These are phyloP conservation scores for Pheosia gnoma DNA, from an alignment of 2,888 invertebrate species.

Conservation along the genomic window DNA sequence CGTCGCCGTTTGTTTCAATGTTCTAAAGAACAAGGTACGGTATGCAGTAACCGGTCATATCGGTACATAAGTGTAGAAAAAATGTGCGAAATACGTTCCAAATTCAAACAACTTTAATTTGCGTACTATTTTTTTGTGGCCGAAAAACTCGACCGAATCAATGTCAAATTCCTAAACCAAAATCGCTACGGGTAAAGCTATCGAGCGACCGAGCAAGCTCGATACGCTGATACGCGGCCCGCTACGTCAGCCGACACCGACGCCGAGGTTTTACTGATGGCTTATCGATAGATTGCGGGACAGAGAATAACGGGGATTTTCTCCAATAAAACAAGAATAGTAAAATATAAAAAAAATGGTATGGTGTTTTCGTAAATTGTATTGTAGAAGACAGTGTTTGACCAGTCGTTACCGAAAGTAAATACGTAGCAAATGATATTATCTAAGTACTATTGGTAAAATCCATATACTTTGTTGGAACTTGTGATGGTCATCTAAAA, in stretches of 20 bases:
- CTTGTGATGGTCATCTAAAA: not conserved
- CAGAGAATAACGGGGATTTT: not conserved
- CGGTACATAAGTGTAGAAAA: too few species aligned
- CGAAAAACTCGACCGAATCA: not conserved
- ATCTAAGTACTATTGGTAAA: too few species aligned
- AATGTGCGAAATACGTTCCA: not conserved
- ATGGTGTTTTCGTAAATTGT: not conserved
- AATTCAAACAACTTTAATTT: not conserved
- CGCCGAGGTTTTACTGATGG: not conserved
- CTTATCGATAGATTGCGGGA: not conserved
- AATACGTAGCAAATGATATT: too few species aligned
- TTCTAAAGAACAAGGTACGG: too few species aligned
- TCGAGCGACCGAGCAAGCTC: not conserved
- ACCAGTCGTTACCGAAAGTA: too few species aligned
- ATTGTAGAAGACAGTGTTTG: too few species aligned
- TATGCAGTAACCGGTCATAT: too few species aligned
- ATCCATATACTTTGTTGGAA: too few species aligned
- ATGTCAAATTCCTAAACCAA: not conserved
- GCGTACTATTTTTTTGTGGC: not conserved
- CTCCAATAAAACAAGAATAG: not conserved
- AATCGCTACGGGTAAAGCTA: conserved; percentile 1
- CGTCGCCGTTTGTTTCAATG: too few species aligned
- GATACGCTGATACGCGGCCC: not conserved
- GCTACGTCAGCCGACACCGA: not conserved
- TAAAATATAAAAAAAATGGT: not conserved